A percentile compares a stretch with the other conserved stretches of the same genome.
Evolutionary conservation across 2,888 invertebrate genomes (phyloP).

Genomic region (Suillia variegata): DNA sequence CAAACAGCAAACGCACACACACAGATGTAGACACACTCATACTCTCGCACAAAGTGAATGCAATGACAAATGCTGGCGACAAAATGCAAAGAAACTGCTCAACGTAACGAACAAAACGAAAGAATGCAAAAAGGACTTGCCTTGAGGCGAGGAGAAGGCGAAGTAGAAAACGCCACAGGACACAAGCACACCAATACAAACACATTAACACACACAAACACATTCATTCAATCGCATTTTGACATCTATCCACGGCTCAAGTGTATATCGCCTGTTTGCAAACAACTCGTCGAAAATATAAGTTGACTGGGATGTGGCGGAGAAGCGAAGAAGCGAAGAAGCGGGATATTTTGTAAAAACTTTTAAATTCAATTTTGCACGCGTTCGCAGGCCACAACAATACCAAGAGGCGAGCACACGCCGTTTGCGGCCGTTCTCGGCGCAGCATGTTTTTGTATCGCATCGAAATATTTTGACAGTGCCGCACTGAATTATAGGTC

Average conservation of each 20-base stretch:
- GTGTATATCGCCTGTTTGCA: not conserved
- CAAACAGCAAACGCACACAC: no score
- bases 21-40: no score
- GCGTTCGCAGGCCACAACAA: not conserved
- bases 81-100: not conserved
- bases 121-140: not conserved
- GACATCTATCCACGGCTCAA: not conserved
- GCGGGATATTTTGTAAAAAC: conserved; percentile 9
- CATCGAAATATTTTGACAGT: not conserved
- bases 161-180: not conserved
- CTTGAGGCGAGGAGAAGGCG: not conserved
- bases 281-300: not conserved
- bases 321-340: no score
- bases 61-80: conserved; percentile 1
- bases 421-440: not conserved
- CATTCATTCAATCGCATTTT: not conserved
- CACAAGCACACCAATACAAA: no score
- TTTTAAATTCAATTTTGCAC: conserved; percentile 25
- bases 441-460: no score
- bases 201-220: no score
- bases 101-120: not conserved
- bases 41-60: not conserved
- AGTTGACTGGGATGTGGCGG: not conserved
- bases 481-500: not conserved
- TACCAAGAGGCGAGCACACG: no score